phyloP scores from a whole-genome alignment of 2,797 vertebrate species.

The Ceryle rudis region DNA sequence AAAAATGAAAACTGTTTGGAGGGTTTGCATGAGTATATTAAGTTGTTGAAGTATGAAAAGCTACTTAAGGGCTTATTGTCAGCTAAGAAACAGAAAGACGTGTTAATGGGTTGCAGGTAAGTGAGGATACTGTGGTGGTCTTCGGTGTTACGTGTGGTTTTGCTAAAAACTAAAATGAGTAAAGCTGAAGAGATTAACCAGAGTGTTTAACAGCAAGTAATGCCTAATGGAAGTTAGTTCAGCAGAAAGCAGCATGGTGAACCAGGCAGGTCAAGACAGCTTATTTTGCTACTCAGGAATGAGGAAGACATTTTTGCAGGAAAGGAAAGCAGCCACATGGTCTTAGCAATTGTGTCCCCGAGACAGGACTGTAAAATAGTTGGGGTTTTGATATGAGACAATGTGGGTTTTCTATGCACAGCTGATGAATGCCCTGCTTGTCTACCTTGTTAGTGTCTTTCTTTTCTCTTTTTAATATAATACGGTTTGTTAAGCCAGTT shows the following conservation, averaged over 20 bases:
- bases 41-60: neutral
- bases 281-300: neutral
- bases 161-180: neutral
- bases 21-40: neutral
- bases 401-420: neutral
- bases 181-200: neutral
- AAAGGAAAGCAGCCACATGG: neutral
- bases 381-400: neutral
- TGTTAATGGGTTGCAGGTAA: neutral
- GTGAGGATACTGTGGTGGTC: neutral
- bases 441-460: too few relatives aligned
- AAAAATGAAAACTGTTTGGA: neutral
- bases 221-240: neutral
- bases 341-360: neutral
- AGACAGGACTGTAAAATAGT: neutral
- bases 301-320: neutral
- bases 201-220: neutral
- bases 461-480: neutral
- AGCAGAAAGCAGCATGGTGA: neutral
- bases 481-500: neutral
- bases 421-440: neutral
- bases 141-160: neutral
- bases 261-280: neutral
- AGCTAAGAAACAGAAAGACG: neutral
- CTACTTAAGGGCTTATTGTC: neutral